These are phyloP conservation scores for Norana najaformis DNA, from an alignment of 2,888 invertebrate genomes.

Conservation along the genomic window DNA sequence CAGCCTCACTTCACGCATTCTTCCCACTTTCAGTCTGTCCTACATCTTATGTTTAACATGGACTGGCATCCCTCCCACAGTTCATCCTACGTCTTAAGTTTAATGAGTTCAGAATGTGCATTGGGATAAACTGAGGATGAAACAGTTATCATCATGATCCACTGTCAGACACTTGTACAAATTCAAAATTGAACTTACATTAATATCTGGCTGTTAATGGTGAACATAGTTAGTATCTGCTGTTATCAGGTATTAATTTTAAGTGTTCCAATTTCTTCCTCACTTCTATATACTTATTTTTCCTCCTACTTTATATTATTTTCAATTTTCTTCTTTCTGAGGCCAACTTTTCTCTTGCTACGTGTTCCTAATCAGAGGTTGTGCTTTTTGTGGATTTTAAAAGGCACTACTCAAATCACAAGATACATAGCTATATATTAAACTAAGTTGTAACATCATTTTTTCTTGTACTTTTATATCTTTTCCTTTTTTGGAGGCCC, in stretches of 20 bases:
- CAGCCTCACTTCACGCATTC: neutral
- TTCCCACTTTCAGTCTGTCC: neutral
- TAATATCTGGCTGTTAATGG: neutral
- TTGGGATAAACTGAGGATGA: neutral
- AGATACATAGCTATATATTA: neutral
- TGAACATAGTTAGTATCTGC: neutral
- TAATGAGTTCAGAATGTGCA: neutral
- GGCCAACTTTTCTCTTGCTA: neutral
- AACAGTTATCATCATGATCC: no score
- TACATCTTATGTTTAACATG: no score
- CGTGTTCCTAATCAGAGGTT: neutral
- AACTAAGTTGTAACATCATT: neutral
- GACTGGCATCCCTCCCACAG: no score
- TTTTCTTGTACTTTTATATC: no score
- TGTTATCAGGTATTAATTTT: neutral
- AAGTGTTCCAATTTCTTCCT: neutral
- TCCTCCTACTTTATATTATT: neutral
- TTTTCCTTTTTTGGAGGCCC: neutral
- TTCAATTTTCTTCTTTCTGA: neutral
- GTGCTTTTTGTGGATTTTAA: neutral
- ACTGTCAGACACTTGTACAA: neutral
- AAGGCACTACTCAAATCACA: neutral
- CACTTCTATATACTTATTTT: neutral
- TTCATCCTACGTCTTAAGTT: no score
- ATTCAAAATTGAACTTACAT: neutral